Base-by-base conservation (phyloP, 2,888 invertebrate genomes). In the Scelioninae gen. 2 region DNA sequence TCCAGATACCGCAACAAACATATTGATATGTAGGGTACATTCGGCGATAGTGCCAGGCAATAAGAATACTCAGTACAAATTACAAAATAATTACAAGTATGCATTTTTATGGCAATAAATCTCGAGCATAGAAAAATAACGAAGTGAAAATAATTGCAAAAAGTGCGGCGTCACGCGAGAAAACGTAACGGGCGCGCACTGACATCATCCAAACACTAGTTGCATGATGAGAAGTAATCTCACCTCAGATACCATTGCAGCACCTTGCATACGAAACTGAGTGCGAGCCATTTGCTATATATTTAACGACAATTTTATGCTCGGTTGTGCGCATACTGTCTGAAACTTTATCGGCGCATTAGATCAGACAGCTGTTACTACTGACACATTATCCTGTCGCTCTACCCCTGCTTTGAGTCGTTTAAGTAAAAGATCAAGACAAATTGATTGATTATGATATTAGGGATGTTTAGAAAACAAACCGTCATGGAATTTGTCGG, bases 221-320 rank as follows among this genome's bases (percentile, higher is more conserved):
- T 58, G 71, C 71, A 71, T 71, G 71, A 71, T 71, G 71, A 65
- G 71, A 53, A 64, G 71, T 71, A 71, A 71, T 71, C 71, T 71
- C 64, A 60, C 58, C 46, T 71, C 18, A 64, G 71, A 71, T 71
- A 71, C 71, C 64, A 71, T 45, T 71, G 63, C 63, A 43, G 64
- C 58, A 52, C 63, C 64, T 55, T 57, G 57, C 71, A 58, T 67
- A 67, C 33, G 33, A 65, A 57, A 57, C 68, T 52, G 43, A 60
- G 52, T 60, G 52, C 45, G 48, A 55, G 52, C 64, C 57, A 64
- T 64, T 58, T 57, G 63, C 71, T 71, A 57, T 58, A 71, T 71
- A 64, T 71, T 71, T 65, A 71, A 71, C 71, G 53, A 53, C 57
- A 53, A 71, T 72, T 72, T 72, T 65, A 72, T 53, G 58, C 72